Base-by-base conservation (phyloP, 1,140 invertebrate species). In the Oreohelix idahoensis region DNA sequence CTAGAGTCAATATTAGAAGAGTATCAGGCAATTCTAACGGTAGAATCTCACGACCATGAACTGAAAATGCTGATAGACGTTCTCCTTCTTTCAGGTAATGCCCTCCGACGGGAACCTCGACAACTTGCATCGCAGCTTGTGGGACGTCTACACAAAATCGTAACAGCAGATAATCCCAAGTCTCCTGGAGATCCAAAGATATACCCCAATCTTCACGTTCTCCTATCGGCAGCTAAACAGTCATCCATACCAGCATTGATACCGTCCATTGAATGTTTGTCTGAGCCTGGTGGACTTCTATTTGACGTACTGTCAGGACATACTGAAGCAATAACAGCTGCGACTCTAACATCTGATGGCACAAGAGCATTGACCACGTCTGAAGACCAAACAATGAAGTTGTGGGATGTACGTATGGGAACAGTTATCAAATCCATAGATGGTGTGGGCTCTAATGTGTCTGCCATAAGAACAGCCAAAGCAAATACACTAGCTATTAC, bases 91-190 rank as follows among this genome's bases (percentile, higher is more conserved):
- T 91, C 90, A 29, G 84, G 85, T 17, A 85, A 74, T 29, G 90
- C 98, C 80, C 92, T 99, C 29, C 95, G 95, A 20, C 95, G 95
- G 81, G 97, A 98, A 92, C 97, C 98, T 0, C 95, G 98, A 87
- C 99, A 99, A 97, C 92, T 99, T 51, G 97, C 97, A 0, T 96
- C 98, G 0, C 98, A 99, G 92, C 93, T 99, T 2, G 95, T 98
- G 0, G 98, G 97, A 1, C 94, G 98, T 51, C 94, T 99, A 0
- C 92, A 90, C 26, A 84, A 85, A 15, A 87, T 92, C 35, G 83
- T 92, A 23, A 79, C 87, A 49, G 86, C 84, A 71, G 91, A 92
- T 71, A 73, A 88, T 15, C 91, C 91, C 23, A 85, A 84, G 32
- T 80, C 90, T 0, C 83, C 89, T 2, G 88, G 86, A 5, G 92